Conservation (phyloP, 2,888 invertebrate species). For the Spodoptera exigua region DNA sequence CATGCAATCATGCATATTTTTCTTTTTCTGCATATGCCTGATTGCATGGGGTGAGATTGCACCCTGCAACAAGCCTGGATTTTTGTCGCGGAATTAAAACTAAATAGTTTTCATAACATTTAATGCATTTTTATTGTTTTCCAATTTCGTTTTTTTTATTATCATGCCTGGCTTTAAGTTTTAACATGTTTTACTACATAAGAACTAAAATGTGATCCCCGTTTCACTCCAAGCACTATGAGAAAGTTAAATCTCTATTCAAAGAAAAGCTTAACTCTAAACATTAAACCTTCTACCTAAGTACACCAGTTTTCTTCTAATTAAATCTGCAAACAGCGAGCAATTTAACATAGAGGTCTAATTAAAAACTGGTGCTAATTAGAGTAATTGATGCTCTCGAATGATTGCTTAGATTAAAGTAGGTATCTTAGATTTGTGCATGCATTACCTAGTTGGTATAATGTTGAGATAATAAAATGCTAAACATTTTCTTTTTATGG, state of each 20-base stretch:
- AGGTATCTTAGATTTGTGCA: slow-evolving; percentile 25
- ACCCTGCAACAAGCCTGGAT: too few species aligned
- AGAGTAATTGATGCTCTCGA: slow-evolving; percentile 41
- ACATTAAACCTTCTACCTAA: slow-evolving; percentile 8
- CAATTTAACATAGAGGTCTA: slow-evolving; percentile 39
- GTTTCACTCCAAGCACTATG: slow-evolving; percentile 1
- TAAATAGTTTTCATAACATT: too few species aligned
- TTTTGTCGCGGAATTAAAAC: too few species aligned
- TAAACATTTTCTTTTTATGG: slow-evolving; percentile 23
- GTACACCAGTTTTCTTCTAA: slow-evolving; percentile 38
- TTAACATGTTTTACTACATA: too few species aligned
- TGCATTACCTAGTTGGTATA: slow-evolving; percentile 8
- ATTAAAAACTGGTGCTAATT: slow-evolving; percentile 40
- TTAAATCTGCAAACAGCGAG: slow-evolving; percentile 43
- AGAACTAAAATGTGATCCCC: neutral
- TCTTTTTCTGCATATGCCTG: too few species aligned
- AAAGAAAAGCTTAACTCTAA: slow-evolving; percentile 23
- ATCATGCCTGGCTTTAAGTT: too few species aligned
- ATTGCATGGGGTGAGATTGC: too few species aligned
- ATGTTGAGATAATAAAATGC: slow-evolving; percentile 7
- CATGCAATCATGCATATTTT: too few species aligned
- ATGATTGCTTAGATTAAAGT: slow-evolving; percentile 36
- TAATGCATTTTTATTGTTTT: too few species aligned
- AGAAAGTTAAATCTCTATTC: slow-evolving; percentile 22
- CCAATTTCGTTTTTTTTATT: too few species aligned